phyloP scores from a whole-genome alignment of 1,140 invertebrate genomes.

The Brachionus plicatilis region DNA sequence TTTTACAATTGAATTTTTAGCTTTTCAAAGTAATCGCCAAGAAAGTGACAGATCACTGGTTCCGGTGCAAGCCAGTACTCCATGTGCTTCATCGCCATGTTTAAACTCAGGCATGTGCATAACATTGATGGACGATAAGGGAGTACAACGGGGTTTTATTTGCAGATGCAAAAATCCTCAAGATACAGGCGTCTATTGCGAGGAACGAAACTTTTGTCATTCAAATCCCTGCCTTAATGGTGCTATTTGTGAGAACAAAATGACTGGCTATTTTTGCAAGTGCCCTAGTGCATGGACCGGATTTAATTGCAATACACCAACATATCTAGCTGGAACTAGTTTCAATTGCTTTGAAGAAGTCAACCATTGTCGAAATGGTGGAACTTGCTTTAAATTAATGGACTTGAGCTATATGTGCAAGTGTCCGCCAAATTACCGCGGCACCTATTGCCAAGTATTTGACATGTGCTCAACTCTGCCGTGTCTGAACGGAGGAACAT shows the following conservation, averaged over 20 bases:
- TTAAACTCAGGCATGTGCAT: slow-evolving; percentile 38
- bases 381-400: not conserved
- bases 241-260: not conserved
- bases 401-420: slow-evolving; percentile 17
- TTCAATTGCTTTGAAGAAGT: slow-evolving; percentile 6
- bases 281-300: slow-evolving; percentile 90
- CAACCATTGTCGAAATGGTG: slow-evolving; percentile 31
- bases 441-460: slow-evolving; percentile 32
- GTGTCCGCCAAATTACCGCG: slow-evolving; percentile 30
- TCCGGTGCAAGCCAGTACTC: not conserved
- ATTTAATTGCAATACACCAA: slow-evolving; percentile 1
- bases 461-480: slow-evolving; percentile 44
- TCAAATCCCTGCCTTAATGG: slow-evolving; percentile 35
- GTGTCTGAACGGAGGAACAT: slow-evolving; percentile 46
- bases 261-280: slow-evolving; percentile 64
- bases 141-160: slow-evolving; percentile 8
- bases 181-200: slow-evolving; percentile 31
- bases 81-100: slow-evolving; percentile 33
- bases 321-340: not conserved
- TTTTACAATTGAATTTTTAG: not conserved
- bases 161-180: slow-evolving; percentile 37
- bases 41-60: slow-evolving; percentile 6
- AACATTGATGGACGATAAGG: slow-evolving; percentile 33
- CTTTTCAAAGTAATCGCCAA: not conserved
- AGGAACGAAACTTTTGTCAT: slow-evolving; percentile 35